Evolutionary conservation across 2,113 vertebrate genomes (phyloP), one percentile per base, ranked within the genome.

Genomic region (Malurus elegans): DNA sequence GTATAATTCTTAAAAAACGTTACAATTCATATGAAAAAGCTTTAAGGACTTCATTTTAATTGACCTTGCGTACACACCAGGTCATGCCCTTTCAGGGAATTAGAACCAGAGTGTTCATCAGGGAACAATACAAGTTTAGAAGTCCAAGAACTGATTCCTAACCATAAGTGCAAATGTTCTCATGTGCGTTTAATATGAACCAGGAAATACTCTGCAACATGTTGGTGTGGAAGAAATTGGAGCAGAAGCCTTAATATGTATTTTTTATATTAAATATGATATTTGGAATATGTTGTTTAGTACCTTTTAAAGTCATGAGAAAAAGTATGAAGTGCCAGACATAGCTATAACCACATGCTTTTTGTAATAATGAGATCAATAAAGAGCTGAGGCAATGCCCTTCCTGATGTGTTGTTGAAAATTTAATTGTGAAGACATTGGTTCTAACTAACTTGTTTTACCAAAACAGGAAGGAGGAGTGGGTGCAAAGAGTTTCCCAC

Each of bases 31-130:
- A 93, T 75, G 90, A 90, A 88, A 95, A 96, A 93, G 79, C 82
- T 93, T 94, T 80, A 95, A 92, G 76, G 56, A 80, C 92, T 96
- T 95, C 36, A 88, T 97, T 96, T 96, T 88, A 93, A 93, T 95
- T 97, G 95, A 96, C 94, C 88, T 83, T 92, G 90, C 64, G 60
- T 80, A 79, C 45, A 48, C 47, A 95, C 58, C 84, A 93, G 94
- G 92, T 95, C 90, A 31, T 80, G 82, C 65, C 92, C 93, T 96
- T 94, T 58, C 78, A 71, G 67, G 50, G 94, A 96, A 93, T 95
- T 94, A 86, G 88, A 95, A 88, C 56, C 60, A 93, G 69, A 86
- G 79, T 8, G 6, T 88, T 95, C 94, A 92, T 78, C 16, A 48
- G 92, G 92, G 93, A 96, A 80, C 88, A 93, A 79, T 96, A 69